Evolutionary conservation across 2,888 invertebrate genomes (phyloP), one percentile per base, ranked within the genome.

Genomic region (Lordiphosa andalusiaca): DNA sequence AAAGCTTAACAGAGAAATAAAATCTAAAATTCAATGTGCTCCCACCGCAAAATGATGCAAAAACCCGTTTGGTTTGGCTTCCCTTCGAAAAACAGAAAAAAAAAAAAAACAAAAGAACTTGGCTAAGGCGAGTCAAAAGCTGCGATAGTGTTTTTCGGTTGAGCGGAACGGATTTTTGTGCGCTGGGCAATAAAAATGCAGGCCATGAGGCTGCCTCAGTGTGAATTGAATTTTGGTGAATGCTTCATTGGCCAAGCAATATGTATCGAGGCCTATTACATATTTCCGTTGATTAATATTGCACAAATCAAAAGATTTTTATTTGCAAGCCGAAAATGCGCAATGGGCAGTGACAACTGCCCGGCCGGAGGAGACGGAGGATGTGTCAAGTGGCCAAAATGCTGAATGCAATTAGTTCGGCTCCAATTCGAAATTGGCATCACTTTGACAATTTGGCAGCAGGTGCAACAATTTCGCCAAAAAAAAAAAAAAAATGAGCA

Each of bases 351-450:
- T 6, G 37, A 41, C 25, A 25, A 25, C 25, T 25, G 25, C 25
- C 25, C 25, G 25, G 7, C 6, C 52, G 37, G 25, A 53, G 44
- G 62, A 55, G 53, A 19, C 49, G 50, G 30, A 23, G 52, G 40
- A 57, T 36, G 40, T 59, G 53, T 58, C 40, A 64, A 56, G 50
- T 64, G 61, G 47, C 53, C 55, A 52, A 53, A 60, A 53, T 54
- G 53, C 51, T 56, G 60, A 72, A 75, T 74, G 85, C 86, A 84
- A 84, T 84, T 86, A 85, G 86, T 84, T 82, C 76, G 69, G 84
- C 70, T 85, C 85, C 69, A 83, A 76, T 85, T 81, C 77, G 66
- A 47, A 76, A 62, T 68, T 75, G 63, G 52, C 60, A 76, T 61
- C 38, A 33, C n/a, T 52, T 60, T 59, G 72, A 74, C 61, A 72